Conservation (phyloP, 2,888 invertebrate species). For the Aspidiotus rigidus region DNA sequence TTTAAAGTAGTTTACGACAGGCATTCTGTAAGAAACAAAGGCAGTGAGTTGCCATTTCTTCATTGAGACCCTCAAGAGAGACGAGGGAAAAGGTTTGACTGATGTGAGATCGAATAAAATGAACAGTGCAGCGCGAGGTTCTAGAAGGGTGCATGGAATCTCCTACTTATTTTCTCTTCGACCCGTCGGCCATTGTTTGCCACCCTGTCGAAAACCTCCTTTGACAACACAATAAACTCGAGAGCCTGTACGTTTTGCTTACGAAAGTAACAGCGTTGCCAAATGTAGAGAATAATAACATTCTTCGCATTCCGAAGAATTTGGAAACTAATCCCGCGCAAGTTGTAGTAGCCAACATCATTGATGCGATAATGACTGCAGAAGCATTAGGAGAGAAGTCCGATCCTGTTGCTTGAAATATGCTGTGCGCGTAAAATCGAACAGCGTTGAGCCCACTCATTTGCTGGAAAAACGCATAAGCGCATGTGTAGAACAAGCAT, state of each 20-base stretch:
- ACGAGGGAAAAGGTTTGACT: too few relatives aligned
- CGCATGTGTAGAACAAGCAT: conserved; percentile 34
- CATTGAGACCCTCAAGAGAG: too few relatives aligned
- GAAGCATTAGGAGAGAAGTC: conserved; percentile 53
- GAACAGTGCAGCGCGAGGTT: too few relatives aligned
- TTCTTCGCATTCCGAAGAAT: conserved; percentile 31
- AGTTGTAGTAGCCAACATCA: conserved; percentile 57
- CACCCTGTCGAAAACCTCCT: too few relatives aligned
- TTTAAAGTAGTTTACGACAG: too few relatives aligned
- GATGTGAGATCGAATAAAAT: too few relatives aligned
- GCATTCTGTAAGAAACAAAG: too few relatives aligned
- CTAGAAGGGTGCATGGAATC: too few relatives aligned
- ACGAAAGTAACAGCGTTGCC: conserved; percentile 34
- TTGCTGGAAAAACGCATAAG: conserved; percentile 71
- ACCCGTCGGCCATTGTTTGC: too few relatives aligned
- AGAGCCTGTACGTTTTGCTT: neutral
- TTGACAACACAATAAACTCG: too few relatives aligned
- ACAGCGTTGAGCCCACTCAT: conserved; percentile 72
- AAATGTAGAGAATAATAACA: conserved; percentile 32
- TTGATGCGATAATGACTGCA: conserved; percentile 64
- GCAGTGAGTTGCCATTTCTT: too few relatives aligned
- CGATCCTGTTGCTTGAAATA: conserved; percentile 60
- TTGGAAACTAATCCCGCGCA: conserved; percentile 36
- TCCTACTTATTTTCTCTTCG: too few relatives aligned
- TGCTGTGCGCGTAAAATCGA: conserved; percentile 60